Evolutionary conservation across 1,140 invertebrate species (phyloP), one percentile per base, ranked within the genome.

Genomic region (Harlomillsia oculata): DNA sequence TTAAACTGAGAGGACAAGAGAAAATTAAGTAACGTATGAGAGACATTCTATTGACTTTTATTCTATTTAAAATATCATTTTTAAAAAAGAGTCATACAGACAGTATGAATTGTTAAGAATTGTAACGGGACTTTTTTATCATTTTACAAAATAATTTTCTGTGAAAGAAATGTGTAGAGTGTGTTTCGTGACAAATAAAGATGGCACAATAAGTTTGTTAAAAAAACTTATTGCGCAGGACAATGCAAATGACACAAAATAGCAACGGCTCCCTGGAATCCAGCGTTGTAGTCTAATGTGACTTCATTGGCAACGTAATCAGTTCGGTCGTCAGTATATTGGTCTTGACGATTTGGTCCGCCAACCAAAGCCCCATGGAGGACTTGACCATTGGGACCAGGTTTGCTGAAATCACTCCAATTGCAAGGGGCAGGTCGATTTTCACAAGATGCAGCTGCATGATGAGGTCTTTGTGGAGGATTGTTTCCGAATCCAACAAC

Each of bases 291-390:
- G 54, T 80, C 76, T 18, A 79, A 59, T 5, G 76, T 77, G 4
- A 79, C 77, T 59, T 78, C 77, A n/a, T 77, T 79, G 56, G 75
- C 75, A 9, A 77, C 68, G 60, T 73, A 78, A 21, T 79, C 76
- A 48, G 75, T 70, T 41, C 78, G 68, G n/a, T 58, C 59, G 60
- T 80, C 78, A 23, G 69, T 66, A 62, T 77, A 80, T 32, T 72
- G 62, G 51, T 79, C 78, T 29, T 72, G 74, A 44, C 71, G 70
- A 61, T 79, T 73, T 0, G 78, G 78, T 3, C 78, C 78, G 4
- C 77, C 78, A 20, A 80, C 77, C 30, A 80, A 60, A 30, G 78
- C 78, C 1, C 78, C 78, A 53, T 73, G 72, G 0, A 80, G 66
- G 3, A 75, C 69, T 61, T 79, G 77, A 1, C 76, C 75, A 67